phyloP scores from a whole-genome alignment of 2,113 vertebrate genomes.

The Gavia stellata region DNA sequence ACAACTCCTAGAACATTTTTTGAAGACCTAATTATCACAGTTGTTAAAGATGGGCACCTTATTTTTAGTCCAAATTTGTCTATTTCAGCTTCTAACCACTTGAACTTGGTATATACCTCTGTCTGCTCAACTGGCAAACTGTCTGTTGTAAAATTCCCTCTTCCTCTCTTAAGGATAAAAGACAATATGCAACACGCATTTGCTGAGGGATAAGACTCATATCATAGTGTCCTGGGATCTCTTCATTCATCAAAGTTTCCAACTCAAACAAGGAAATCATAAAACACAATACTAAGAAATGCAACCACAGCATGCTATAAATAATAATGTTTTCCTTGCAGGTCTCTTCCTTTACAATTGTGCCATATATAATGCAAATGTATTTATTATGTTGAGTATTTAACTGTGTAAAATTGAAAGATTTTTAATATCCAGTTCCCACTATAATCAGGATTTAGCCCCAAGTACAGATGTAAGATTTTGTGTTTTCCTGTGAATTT shows the following conservation, averaged over 20 bases:
- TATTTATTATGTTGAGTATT: background rate
- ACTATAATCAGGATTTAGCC: background rate
- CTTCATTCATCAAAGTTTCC: background rate
- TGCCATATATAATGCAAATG: background rate
- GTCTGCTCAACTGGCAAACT: background rate
- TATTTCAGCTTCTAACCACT: background rate
- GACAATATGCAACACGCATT: background rate
- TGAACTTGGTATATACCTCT: background rate
- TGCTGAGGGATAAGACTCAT: background rate
- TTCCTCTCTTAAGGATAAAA: background rate
- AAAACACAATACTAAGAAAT: background rate
- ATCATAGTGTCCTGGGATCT: background rate
- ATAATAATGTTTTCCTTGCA: background rate
- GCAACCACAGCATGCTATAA: background rate
- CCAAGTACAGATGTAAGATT: background rate
- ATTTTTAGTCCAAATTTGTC: background rate
- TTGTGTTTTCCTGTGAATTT: background rate
- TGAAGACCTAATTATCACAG: background rate
- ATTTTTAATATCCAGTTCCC: background rate
- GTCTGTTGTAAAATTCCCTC: background rate
- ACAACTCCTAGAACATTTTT: background rate
- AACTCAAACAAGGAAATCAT: background rate
- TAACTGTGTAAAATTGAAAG: background rate
- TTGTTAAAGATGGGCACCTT: background rate
- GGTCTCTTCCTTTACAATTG: background rate